Evolutionary conservation across 2,797 vertebrate genomes (phyloP).

Genomic region (Australoheros facetus): DNA sequence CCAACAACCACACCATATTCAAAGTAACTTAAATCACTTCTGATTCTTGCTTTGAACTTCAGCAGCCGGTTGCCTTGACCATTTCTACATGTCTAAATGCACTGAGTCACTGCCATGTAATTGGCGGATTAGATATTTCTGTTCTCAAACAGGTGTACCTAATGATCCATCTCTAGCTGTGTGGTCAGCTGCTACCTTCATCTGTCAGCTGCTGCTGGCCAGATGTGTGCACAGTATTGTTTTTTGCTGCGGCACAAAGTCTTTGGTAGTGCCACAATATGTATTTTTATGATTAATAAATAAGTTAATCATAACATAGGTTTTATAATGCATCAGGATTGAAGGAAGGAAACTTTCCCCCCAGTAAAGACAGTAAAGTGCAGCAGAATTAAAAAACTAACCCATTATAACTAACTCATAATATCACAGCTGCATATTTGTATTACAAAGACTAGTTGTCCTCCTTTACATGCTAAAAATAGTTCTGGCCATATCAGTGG

Average conservation of each 20-base stretch:
- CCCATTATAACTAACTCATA: background rate
- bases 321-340: background rate
- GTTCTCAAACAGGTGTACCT: background rate
- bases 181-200: background rate
- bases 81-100: background rate
- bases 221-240: background rate
- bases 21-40: background rate
- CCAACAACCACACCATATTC: fast-evolving
- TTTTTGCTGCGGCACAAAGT: background rate
- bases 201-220: background rate
- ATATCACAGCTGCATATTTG: background rate
- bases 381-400: background rate
- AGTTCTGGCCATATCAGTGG: conserved; percentile 8
- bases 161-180: background rate
- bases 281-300: background rate
- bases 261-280: background rate
- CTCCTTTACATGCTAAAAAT: conserved; percentile 51
- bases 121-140: background rate
- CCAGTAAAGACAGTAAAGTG: background rate
- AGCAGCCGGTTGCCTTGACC: background rate
- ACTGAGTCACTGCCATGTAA: background rate
- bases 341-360: background rate
- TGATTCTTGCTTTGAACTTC: background rate
- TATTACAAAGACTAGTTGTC: conserved; percentile 11
- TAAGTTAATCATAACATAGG: background rate